phyloP scores from a whole-genome alignment of 2,797 vertebrate genomes.

The Sebastes cheni region DNA sequence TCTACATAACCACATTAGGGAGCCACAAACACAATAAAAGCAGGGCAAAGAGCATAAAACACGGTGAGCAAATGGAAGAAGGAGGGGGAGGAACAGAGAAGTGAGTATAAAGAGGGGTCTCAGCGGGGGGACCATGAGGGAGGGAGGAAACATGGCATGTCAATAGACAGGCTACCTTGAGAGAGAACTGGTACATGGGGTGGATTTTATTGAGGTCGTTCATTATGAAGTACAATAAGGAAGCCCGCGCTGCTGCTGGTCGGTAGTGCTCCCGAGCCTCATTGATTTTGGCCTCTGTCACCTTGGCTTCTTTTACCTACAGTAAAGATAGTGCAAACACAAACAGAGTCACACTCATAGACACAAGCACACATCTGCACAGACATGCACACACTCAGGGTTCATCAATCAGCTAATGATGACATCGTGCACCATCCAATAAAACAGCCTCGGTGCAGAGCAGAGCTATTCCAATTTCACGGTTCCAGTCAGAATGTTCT shows the following conservation, averaged over 20 bases:
- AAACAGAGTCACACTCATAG: constrained; percentile 21
- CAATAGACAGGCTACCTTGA: constrained; percentile 87
- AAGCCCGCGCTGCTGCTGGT: constrained; percentile 86
- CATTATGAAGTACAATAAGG: constrained; percentile 96
- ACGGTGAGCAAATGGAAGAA: constrained; percentile 55
- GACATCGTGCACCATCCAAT: constrained; percentile 28
- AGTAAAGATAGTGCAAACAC: constrained; percentile 44
- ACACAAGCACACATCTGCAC: not conserved
- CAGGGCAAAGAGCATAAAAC: constrained; percentile 74
- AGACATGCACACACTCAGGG: not conserved
- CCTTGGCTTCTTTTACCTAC: constrained; percentile 92
- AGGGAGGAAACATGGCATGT: constrained; percentile 50
- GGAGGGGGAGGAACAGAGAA: constrained; percentile 17
- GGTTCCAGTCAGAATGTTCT: constrained; percentile 49
- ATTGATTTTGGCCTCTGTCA: constrained; percentile 92
- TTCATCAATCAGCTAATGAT: constrained; percentile 51
- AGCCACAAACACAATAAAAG: constrained; percentile 75
- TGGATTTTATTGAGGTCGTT: constrained; percentile 93
- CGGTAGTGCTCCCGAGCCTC: constrained; percentile 94
- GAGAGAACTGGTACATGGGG: constrained; percentile 98
- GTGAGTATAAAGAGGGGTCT: constrained; percentile 59
- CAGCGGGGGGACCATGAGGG: constrained; percentile 43
- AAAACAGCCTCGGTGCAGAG: constrained; percentile 49
- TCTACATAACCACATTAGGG: constrained; percentile 77
- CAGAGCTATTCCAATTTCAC: constrained; percentile 58